Evolutionary conservation across 2,888 invertebrate species (phyloP), one percentile per base, ranked within the genome.

Genomic region (Stenoptilia bipunctidactyla): DNA sequence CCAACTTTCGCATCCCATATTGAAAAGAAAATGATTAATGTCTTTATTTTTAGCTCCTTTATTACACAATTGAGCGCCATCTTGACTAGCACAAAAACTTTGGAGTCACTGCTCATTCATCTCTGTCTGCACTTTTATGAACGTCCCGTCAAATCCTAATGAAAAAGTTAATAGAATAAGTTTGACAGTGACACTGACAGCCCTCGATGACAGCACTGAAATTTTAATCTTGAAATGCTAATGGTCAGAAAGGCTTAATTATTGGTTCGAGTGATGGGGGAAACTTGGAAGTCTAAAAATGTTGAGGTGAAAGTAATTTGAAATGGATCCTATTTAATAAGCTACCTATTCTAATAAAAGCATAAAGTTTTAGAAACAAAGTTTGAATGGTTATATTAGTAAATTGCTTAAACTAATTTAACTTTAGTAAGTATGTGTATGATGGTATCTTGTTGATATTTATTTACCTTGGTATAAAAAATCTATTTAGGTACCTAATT

Each of bases 81-180:
- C 12, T 3, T 36, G n/a, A 2, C 15, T 4, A 27, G 15, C 12
- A 25, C 34, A 36, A 38, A 38, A 39, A 15, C 34, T 30, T 30
- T 30, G 52, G 47, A 53, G 48, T 46, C 46, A 49, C 45, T 53
- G 43, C 45, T n/a, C 57, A 76, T 80, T 70, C 66, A 74, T 80
- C 79, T 77, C 67, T 61, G 74, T 74, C 75, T 38, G 40, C 41
- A 50, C 53, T 60, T 57, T 77, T 77, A 79, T 77, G 75, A 75
- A 76, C 70, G 72, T 70, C 64, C 76, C 70, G 75, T 77, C 80
- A 75, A 63, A 67, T 57, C 57, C 58, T 69, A 72, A 75, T 75
- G 77, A 69, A 70, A 75, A 74, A 79, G 68, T 76, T 80, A 74
- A 77, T 79, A 79, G 76, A 79, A 80, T 77, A 79, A 80, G 63